Evolutionary conservation across 2,113 vertebrate genomes (phyloP).

Genomic region (Pyrgilauda ruficollis): DNA sequence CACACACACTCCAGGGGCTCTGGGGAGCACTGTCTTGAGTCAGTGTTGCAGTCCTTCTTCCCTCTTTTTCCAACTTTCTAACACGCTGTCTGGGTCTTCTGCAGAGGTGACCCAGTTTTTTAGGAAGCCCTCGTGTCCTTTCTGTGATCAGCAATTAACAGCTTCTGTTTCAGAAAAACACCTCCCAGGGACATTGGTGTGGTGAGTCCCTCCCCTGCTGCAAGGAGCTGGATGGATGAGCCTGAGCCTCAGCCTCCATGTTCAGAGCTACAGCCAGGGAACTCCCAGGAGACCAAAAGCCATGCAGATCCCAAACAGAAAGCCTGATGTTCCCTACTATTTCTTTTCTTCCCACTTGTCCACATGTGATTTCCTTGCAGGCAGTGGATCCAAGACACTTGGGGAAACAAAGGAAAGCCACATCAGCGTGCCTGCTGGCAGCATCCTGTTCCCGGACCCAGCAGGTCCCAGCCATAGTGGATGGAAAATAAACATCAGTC

Average conservation of each 20-base stretch:
- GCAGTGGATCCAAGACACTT: neutral
- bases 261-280: neutral
- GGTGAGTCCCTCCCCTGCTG: neutral
- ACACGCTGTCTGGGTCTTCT: neutral
- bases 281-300: neutral
- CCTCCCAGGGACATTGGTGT: neutral
- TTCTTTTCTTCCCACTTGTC: neutral
- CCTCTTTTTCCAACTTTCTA: neutral
- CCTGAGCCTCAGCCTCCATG: neutral
- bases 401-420: neutral
- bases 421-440: neutral
- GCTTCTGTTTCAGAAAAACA: neutral
- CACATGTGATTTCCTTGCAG: neutral
- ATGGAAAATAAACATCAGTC: neutral
- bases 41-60: neutral
- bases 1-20: neutral
- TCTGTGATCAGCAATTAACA: neutral
- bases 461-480: neutral
- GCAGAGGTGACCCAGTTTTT: neutral
- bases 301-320: neutral
- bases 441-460: neutral
- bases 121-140: rapidly evolving
- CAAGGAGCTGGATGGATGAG: neutral
- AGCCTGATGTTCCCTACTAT: neutral
- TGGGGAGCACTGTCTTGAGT: neutral